Percentiles rank a stretch among this genome's conserved stretches.
phyloP scores from a whole-genome alignment of 2,797 vertebrate species.

The Chelon labrosus region DNA sequence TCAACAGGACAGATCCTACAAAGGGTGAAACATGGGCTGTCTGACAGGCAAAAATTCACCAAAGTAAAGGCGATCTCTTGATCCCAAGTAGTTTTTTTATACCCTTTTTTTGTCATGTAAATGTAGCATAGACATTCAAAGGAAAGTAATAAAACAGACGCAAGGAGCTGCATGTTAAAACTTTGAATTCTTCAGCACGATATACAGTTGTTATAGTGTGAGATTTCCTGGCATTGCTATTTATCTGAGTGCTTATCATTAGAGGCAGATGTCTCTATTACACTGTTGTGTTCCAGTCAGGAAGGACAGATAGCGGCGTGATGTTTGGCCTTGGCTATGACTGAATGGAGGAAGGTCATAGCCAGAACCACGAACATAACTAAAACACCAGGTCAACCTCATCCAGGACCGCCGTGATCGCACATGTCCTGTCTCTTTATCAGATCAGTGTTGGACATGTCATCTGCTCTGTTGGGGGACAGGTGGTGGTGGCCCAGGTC shows the following conservation, averaged over 20 bases:
- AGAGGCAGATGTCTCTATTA: slow-evolving; percentile 67
- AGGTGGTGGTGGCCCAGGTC: slow-evolving; percentile 20
- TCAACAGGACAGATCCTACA: slow-evolving; percentile 71
- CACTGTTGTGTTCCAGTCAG: slow-evolving; percentile 73
- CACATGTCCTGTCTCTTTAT: slow-evolving; percentile 25
- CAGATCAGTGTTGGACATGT: slow-evolving; percentile 22
- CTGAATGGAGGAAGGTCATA: slow-evolving; percentile 65
- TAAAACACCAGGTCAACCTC: slow-evolving; percentile 57
- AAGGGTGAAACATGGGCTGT: slow-evolving; percentile 69
- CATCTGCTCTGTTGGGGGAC: slow-evolving; percentile 36
- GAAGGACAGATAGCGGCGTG: slow-evolving; percentile 68
- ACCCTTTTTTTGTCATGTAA: slow-evolving; percentile 57
- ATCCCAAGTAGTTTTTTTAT: slow-evolving; percentile 44
- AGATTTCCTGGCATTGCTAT: slow-evolving; percentile 61
- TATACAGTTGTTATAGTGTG: slow-evolving; percentile 49
- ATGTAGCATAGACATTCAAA: slow-evolving; percentile 32
- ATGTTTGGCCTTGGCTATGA: slow-evolving; percentile 73
- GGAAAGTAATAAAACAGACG: slow-evolving; percentile 22
- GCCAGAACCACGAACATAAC: slow-evolving; percentile 42
- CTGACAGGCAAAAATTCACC: slow-evolving; percentile 37
- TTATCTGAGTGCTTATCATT: slow-evolving; percentile 64
- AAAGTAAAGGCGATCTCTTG: slow-evolving; percentile 20
- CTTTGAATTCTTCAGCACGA: slow-evolving; percentile 17
- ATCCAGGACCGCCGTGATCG: slow-evolving; percentile 40
- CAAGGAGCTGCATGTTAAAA: slow-evolving; percentile 9